Conservation (phyloP, 1,140 invertebrate species). For the Drosophila dunni region DNA sequence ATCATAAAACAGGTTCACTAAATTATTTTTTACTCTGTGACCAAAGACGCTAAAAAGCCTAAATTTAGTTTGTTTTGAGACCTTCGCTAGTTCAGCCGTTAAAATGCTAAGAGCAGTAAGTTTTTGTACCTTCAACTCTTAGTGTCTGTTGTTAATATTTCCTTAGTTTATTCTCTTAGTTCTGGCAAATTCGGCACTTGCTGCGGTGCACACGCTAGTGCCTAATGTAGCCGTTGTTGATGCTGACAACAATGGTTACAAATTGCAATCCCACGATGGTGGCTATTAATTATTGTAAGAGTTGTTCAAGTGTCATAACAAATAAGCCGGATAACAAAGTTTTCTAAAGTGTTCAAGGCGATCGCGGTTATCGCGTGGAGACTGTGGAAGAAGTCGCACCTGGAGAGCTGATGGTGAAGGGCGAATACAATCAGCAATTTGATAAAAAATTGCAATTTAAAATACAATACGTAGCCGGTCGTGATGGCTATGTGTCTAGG, state of each 20-base stretch:
- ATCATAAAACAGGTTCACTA: neutral
- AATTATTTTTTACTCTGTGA: neutral
- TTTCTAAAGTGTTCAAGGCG: neutral
- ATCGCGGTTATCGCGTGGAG: neutral
- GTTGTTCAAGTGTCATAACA: no score
- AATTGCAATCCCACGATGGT: neutral
- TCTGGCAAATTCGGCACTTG: neutral
- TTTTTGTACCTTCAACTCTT: neutral
- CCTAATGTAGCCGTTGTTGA: neutral
- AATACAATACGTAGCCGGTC: neutral
- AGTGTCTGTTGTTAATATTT: neutral
- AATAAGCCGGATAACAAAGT: no score
- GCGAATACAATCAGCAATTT: neutral
- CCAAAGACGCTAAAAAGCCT: neutral
- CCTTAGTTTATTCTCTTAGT: neutral
- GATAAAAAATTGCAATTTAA: neutral
- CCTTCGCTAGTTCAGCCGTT: neutral
- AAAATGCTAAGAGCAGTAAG: constrained; percentile 1
- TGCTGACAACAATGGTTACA: neutral
- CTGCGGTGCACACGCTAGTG: neutral
- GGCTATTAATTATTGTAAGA: neutral
- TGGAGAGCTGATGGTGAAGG: neutral
- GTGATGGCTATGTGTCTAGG: neutral
- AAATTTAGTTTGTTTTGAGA: neutral
- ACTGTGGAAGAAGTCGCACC: neutral